Evolutionary conservation across 1,140 invertebrate species (phyloP), one percentile per base, ranked within the genome.

Genomic region (Leptestheria dahalacensis): DNA sequence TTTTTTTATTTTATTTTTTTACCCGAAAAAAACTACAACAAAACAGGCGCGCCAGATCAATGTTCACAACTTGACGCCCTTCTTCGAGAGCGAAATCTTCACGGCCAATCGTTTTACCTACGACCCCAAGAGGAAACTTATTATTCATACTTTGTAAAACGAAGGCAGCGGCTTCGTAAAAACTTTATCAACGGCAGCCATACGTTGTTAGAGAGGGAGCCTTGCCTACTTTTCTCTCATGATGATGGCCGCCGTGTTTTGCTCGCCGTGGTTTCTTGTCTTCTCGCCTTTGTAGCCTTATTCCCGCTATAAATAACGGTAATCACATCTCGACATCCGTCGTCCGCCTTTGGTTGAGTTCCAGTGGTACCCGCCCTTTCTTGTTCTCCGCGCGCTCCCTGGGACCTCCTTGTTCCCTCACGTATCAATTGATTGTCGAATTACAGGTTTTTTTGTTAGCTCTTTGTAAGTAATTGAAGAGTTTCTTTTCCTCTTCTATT

Each of bases 41-140:
- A n/a, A n/a, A 58, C 73, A 94, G 79, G 93, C 92, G 1, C 84
- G 89, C 68, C 88, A 92, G 73, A 86, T 98, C 52, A 89, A 92
- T 68, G 90, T 98, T 58, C 78, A 82, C 57, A 89, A 94, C 71
- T 71, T 98, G 28, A 83, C 85, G 66, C 78, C 87, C 1, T 98
- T 98, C 72, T 98, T 93, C 67, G 83, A 91, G 23, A 96, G 91
- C 66, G 81, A 87, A 51, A 77, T 96, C 64, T 99, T 98, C 71
- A 83, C 82, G 67, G 76, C 78, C n/a, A 96, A 97, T 70, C 83
- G 88, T 66, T 98, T 92, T 67, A 74, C 77, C 3, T 93, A 92
- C 66, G 91, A 97, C 73, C 63, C 78, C 18, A 85, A 83, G 66
- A 78, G 84, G 29, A 92, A 88, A 69, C 74, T 87, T 26, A 94